Percentiles rank a stretch among this genome's conserved stretches.
phyloP scores from a whole-genome alignment of 2,888 invertebrate genomes.

The Thumatha senex region DNA sequence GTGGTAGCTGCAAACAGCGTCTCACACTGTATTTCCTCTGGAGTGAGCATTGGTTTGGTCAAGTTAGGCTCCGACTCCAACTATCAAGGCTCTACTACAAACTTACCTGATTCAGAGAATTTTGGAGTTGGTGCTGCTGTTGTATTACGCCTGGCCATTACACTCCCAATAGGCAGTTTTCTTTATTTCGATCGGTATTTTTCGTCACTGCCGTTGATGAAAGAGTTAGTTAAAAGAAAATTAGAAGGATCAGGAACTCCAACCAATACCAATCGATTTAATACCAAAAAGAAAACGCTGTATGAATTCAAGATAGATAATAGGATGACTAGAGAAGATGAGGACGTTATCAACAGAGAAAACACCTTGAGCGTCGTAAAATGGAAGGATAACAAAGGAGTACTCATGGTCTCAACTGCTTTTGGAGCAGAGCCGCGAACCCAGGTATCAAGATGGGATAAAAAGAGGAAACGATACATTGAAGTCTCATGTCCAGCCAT shows the following conservation, averaged over 20 bases:
- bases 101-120: slow-evolving; percentile 14
- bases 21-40: no score
- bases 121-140: slow-evolving; percentile 27
- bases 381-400: slow-evolving; percentile 42
- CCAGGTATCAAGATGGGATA: not conserved
- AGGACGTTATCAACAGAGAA: slow-evolving; percentile 31
- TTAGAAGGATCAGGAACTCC: slow-evolving; percentile 16
- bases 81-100: slow-evolving; percentile 23
- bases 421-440: slow-evolving; percentile 30
- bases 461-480: not conserved
- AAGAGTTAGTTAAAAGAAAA: slow-evolving; percentile 19
- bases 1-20: no score
- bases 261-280: slow-evolving; percentile 18
- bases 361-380: slow-evolving; percentile 34
- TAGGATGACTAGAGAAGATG: slow-evolving; percentile 28
- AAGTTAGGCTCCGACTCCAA: no score
- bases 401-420: slow-evolving; percentile 35
- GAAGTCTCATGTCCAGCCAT: not conserved
- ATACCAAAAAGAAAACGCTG: slow-evolving; percentile 5
- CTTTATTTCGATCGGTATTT: slow-evolving; percentile 12
- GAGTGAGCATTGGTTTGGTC: no score
- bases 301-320: slow-evolving; percentile 25
- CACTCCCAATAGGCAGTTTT: slow-evolving; percentile 20
- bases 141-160: slow-evolving; percentile 25
- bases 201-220: slow-evolving; percentile 13